Evolutionary conservation across 1,140 invertebrate genomes (phyloP).

Genomic region (Cydia strobilella): DNA sequence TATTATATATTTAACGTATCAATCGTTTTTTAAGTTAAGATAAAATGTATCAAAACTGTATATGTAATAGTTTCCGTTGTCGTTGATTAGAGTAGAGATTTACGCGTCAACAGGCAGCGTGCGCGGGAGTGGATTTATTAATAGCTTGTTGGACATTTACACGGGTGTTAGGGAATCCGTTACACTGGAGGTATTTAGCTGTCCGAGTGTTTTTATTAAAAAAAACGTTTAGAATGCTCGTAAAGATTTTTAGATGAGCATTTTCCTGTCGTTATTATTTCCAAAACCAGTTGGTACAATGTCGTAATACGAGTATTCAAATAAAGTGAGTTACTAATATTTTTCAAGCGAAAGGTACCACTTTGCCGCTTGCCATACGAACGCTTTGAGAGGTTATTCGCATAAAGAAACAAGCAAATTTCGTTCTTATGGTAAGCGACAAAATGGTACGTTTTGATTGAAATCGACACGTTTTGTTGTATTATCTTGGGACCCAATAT

Average conservation of each 20-base stretch:
- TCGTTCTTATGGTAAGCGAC: too few species aligned
- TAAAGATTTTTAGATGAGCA: background rate
- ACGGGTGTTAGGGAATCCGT: constrained; percentile 7
- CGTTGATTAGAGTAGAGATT: background rate
- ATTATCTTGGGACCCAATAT: too few species aligned
- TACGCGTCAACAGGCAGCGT: background rate
- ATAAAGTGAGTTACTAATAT: too few species aligned
- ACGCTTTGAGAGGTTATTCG: too few species aligned
- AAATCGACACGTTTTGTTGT: too few species aligned
- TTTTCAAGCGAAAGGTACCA: too few species aligned
- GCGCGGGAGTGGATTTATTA: constrained; percentile 15
- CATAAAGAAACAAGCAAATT: too few species aligned
- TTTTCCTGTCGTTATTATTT: background rate
- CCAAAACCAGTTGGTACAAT: too few species aligned
- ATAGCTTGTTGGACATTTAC: constrained; percentile 3
- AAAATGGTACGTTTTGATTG: too few species aligned
- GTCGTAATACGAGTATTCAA: too few species aligned
- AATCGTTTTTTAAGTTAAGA: background rate
- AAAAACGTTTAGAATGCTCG: background rate
- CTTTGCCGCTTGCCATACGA: too few species aligned
- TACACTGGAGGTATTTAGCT: background rate
- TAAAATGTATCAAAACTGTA: background rate
- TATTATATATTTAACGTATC: background rate
- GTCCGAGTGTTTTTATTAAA: background rate
- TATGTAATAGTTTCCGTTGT: background rate